phyloP scores from a whole-genome alignment of 2,797 vertebrate genomes.

The Podarcis lilfordi region DNA sequence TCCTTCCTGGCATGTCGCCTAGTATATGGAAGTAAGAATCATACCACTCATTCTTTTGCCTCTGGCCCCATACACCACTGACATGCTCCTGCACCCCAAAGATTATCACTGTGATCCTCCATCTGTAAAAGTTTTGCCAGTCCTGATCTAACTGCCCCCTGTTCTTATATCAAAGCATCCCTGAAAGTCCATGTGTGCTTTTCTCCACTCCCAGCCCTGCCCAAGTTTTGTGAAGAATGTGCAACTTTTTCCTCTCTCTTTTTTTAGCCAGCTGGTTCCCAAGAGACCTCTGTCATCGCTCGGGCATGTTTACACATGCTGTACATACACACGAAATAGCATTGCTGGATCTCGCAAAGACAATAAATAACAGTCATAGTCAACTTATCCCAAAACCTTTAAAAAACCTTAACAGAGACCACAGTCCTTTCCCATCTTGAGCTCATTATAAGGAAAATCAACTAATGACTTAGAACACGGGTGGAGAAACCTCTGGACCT shows the following conservation, averaged over 20 bases:
- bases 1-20: no score
- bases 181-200: neutral
- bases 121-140: no score
- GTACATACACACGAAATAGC: conserved; percentile 14
- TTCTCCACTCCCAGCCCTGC: neutral
- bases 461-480: neutral
- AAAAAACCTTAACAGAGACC: neutral
- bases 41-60: no score
- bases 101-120: no score
- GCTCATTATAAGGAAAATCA: neutral
- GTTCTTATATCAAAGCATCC: neutral
- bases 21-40: no score
- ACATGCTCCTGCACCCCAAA: no score
- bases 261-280: conserved; percentile 53
- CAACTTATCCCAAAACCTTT: neutral
- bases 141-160: neutral
- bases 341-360: neutral
- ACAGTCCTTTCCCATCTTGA: neutral
- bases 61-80: no score
- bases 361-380: neutral
- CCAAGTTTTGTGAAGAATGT: neutral
- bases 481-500: no score
- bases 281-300: conserved; percentile 56
- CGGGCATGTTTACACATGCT: conserved; percentile 37
- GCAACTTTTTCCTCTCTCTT: conserved; percentile 40